phyloP scores from a whole-genome alignment of 1,140 invertebrate species.

The Hyles vespertilio region DNA sequence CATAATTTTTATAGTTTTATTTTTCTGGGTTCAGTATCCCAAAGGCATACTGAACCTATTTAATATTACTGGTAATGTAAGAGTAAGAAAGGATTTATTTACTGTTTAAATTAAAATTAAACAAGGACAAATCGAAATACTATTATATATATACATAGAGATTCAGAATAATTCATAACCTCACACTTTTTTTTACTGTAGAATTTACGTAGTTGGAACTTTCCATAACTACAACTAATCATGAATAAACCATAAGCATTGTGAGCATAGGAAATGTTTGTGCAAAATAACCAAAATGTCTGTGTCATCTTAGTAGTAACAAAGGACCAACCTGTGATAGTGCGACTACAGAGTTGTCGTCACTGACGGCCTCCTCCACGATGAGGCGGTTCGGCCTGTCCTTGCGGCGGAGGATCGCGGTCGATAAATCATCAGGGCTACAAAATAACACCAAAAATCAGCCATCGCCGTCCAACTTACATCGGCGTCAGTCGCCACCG shows the following conservation, averaged over 20 bases:
- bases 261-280: not conserved
- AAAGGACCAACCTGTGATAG: slow-evolving; percentile 87
- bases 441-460: slow-evolving; percentile 38
- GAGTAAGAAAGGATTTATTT: too few relatives aligned
- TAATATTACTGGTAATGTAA: too few relatives aligned
- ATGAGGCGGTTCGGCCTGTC: slow-evolving; percentile 98
- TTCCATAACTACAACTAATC: not conserved
- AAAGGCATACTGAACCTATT: too few relatives aligned
- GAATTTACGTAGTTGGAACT: too few relatives aligned
- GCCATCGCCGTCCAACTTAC: not conserved
- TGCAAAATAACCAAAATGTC: slow-evolving; percentile 5
- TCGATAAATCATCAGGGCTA: slow-evolving; percentile 95
- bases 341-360: slow-evolving; percentile 98
- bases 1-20: too few relatives aligned
- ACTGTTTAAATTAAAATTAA: too few relatives aligned
- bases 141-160: too few relatives aligned
- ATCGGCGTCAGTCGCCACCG: not conserved
- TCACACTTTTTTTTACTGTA: too few relatives aligned
- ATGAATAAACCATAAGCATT: not conserved
- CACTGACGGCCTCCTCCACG: slow-evolving; percentile 98
- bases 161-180: too few relatives aligned
- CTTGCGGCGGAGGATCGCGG: slow-evolving; percentile 98
- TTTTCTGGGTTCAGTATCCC: too few relatives aligned
- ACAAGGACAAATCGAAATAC: too few relatives aligned
- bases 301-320: slow-evolving; percentile 15